phyloP scores from a whole-genome alignment of 2,113 vertebrate genomes.

The Pelmatolapia mariae region DNA sequence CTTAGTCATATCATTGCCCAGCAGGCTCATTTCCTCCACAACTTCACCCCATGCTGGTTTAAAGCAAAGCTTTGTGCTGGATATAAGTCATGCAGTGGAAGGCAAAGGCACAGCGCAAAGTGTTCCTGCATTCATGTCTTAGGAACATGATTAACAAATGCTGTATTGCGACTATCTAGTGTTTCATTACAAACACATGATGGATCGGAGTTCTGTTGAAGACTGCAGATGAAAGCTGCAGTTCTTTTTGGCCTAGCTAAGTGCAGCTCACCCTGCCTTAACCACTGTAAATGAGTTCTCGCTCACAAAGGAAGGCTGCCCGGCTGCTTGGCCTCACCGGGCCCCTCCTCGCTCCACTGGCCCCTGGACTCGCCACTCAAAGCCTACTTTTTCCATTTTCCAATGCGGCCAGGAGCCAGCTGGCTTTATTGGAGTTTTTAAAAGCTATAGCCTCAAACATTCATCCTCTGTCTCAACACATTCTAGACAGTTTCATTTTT shows the following conservation, averaged over 20 bases:
- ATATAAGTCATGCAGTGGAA: neutral
- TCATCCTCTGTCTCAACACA: constrained; percentile 39
- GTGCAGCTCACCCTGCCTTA: constrained; percentile 11
- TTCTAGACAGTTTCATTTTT: constrained; percentile 24
- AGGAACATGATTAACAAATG: constrained; percentile 30
- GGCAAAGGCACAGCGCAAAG: neutral
- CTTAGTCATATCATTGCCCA: constrained; percentile 24
- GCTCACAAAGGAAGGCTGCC: constrained; percentile 11
- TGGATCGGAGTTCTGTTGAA: constrained; percentile 3
- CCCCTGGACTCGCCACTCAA: constrained; percentile 34
- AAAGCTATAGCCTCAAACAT: constrained; percentile 47
- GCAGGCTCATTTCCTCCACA: constrained; percentile 30
- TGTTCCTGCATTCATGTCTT: neutral
- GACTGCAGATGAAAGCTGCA: constrained; percentile 20
- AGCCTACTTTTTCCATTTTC: constrained; percentile 45
- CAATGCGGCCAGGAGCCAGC: constrained; percentile 25
- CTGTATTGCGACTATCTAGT: neutral
- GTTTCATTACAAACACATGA: constrained; percentile 20
- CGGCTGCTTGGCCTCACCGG: constrained; percentile 1
- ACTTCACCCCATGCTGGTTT: constrained; percentile 14
- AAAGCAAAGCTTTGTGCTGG: neutral
- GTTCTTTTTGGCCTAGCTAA: neutral
- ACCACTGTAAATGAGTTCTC: constrained; percentile 43
- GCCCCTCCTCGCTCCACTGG: constrained; percentile 32
- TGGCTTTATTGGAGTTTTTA: constrained; percentile 50